Percentiles rank a stretch among this genome's conserved stretches.
Evolutionary conservation across 2,113 vertebrate genomes (phyloP).

Genomic region (Epinephelus fuscoguttatus): DNA sequence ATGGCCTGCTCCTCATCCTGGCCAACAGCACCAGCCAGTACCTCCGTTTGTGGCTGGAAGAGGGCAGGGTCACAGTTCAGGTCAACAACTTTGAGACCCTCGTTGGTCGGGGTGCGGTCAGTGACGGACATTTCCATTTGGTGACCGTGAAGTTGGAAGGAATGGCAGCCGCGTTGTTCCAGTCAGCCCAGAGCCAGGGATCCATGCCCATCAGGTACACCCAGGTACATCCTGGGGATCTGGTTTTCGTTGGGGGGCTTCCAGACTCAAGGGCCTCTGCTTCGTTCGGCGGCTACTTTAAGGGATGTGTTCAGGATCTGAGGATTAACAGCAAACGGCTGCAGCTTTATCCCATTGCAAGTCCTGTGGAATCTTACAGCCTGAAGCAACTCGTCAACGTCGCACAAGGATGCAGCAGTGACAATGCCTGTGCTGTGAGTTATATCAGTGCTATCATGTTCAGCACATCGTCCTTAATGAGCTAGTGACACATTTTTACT

Average conservation of each 20-base stretch:
- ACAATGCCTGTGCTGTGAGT: slow-evolving; percentile 90
- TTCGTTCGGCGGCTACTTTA: slow-evolving; percentile 88
- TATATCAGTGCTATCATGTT: not conserved
- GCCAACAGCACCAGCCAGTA: slow-evolving; percentile 84
- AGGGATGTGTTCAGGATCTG: slow-evolving; percentile 94
- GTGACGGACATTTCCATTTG: slow-evolving; percentile 88
- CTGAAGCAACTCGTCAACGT: slow-evolving; percentile 82
- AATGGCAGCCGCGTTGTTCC: slow-evolving; percentile 80
- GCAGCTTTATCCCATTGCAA: slow-evolving; percentile 88
- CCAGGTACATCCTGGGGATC: slow-evolving; percentile 77
- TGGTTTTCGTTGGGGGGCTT: slow-evolving; percentile 89
- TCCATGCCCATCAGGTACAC: slow-evolving; percentile 77
- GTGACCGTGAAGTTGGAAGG: slow-evolving; percentile 86
- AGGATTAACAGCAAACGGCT: slow-evolving; percentile 86
- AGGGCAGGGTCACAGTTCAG: slow-evolving; percentile 84
- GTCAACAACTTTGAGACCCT: slow-evolving; percentile 82
- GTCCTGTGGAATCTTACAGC: slow-evolving; percentile 57
- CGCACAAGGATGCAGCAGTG: slow-evolving; percentile 86
- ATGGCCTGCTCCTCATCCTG: slow-evolving; percentile 88
- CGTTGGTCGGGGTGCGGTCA: slow-evolving; percentile 70
- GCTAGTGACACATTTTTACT: not conserved
- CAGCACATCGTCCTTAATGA: not conserved
- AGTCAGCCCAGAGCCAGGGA: slow-evolving; percentile 85
- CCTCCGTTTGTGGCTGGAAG: slow-evolving; percentile 86
- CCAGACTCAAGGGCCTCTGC: slow-evolving; percentile 82